Conservation (phyloP, 2,113 vertebrate genomes). For the Eubucco bourcierii region DNA sequence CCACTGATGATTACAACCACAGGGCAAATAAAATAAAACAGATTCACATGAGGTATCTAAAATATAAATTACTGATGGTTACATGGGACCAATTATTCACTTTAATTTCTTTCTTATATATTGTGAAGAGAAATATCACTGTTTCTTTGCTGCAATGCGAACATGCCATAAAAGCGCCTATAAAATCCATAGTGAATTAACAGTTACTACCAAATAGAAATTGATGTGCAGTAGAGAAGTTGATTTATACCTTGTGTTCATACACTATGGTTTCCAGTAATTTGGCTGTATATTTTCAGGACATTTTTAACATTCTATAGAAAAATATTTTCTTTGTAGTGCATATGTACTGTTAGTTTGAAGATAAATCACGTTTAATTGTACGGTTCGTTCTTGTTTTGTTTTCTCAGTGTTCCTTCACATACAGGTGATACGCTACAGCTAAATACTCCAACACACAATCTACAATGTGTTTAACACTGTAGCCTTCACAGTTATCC, state of each 20-base stretch:
- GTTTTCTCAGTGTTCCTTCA: not conserved
- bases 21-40: not conserved
- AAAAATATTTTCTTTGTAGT: not conserved
- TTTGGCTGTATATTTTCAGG: slow-evolving; percentile 20
- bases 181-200: slow-evolving; percentile 36
- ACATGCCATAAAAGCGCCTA: not conserved
- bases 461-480: not conserved
- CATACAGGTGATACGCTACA: not conserved
- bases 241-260: slow-evolving; percentile 11
- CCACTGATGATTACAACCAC: not conserved
- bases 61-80: not conserved
- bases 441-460: not conserved
- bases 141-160: not conserved
- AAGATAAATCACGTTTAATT: not conserved
- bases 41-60: not conserved
- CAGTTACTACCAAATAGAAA: slow-evolving; percentile 24
- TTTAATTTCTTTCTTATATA: not conserved
- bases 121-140: not conserved
- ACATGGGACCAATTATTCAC: not conserved
- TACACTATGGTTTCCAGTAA: not conserved
- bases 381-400: not conserved
- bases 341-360: not conserved
- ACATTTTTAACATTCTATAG: not conserved
- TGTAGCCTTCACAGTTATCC: not conserved
- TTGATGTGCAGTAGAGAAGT: not conserved